Evolutionary conservation across 2,888 invertebrate species (phyloP).

Genomic region (Oscheius onirici): DNA sequence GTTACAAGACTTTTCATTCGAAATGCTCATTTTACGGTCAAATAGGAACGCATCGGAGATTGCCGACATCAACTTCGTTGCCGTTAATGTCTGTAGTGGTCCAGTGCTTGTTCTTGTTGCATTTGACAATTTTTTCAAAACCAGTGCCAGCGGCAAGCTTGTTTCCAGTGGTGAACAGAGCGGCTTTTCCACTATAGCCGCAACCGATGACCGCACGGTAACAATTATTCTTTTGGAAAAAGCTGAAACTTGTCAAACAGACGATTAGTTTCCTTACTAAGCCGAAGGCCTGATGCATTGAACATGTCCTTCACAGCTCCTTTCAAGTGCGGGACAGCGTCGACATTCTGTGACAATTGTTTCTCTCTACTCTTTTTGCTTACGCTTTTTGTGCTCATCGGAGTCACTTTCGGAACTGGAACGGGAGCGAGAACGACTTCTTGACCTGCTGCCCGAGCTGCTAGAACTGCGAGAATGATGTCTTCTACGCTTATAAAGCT

Average conservation of each 20-base stretch:
- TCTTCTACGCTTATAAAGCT: neutral
- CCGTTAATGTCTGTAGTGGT: neutral
- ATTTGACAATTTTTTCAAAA: slow-evolving; percentile 1
- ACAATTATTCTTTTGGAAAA: slow-evolving; percentile 1
- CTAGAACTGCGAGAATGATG: neutral
- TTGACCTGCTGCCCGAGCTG: neutral
- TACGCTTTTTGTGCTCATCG: neutral
- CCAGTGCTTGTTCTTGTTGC: slow-evolving; percentile 1
- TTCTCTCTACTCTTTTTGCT: neutral
- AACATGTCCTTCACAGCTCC: neutral
- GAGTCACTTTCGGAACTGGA: slow-evolving; percentile 1
- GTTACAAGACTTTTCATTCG: too few species aligned
- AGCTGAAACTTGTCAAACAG: neutral
- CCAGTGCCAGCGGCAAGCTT: neutral
- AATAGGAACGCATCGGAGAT: neutral
- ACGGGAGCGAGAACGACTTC: neutral
- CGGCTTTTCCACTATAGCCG: neutral
- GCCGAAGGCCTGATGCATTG: neutral
- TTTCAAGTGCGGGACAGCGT: neutral
- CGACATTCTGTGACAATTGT: neutral
- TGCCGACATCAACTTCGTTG: neutral
- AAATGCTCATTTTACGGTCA: too few species aligned
- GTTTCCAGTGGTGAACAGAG: neutral
- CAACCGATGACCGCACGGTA: neutral
- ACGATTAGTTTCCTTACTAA: neutral